phyloP scores from a whole-genome alignment of 2,888 invertebrate species.

The Endomychus coccineus region DNA sequence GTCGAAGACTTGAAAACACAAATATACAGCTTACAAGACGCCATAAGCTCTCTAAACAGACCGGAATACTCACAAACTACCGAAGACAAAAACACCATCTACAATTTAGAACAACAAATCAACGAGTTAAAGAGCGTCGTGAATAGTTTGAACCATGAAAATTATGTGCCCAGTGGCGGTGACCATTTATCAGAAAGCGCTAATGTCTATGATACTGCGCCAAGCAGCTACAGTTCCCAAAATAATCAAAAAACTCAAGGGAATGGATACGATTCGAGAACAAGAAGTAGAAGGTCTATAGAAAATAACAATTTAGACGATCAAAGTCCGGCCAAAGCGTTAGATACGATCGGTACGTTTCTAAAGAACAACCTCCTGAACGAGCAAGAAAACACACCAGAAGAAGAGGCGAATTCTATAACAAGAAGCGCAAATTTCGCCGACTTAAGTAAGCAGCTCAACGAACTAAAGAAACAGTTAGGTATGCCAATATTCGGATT shows the following conservation, averaged over 20 bases:
- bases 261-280: no score
- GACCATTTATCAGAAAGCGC: no score
- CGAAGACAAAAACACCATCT: slow-evolving; percentile 31
- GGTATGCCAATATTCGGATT: slow-evolving; percentile 27
- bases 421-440: no score
- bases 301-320: slow-evolving; percentile 8
- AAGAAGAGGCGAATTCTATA: slow-evolving; percentile 27
- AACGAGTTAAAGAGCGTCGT: slow-evolving; percentile 31
- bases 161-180: no score
- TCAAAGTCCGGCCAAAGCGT: slow-evolving; percentile 1
- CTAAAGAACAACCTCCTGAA: slow-evolving; percentile 3
- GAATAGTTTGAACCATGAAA: slow-evolving; percentile 19
- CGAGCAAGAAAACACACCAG: slow-evolving; percentile 4
- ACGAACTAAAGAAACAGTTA: slow-evolving; percentile 34
- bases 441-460: slow-evolving; percentile 22
- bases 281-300: slow-evolving; percentile 7
- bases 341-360: slow-evolving; percentile 6
- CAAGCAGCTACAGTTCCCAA: no score
- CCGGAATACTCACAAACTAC: slow-evolving; percentile 31
- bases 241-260: no score
- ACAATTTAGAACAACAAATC: slow-evolving; percentile 33
- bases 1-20: slow-evolving; percentile 33
- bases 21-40: slow-evolving; percentile 33
- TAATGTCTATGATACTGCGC: no score
- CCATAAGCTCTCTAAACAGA: slow-evolving; percentile 31